phyloP scores from a whole-genome alignment of 2,888 invertebrate species.

The Drosophila colorata region DNA sequence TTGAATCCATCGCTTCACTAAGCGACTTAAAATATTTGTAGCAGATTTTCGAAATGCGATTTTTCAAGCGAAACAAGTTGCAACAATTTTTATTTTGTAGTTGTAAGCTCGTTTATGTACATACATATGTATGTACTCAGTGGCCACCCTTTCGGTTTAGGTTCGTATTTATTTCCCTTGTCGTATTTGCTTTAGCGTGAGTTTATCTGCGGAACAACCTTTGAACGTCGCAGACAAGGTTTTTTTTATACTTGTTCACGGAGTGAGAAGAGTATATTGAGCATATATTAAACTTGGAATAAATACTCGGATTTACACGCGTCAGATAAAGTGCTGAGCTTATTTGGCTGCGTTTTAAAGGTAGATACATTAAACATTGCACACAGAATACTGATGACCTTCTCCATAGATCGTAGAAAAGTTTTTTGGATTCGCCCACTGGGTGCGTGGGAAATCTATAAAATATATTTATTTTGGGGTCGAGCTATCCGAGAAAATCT shows the following conservation, averaged over 20 bases:
- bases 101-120: constrained; percentile 1
- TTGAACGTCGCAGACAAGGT: neutral
- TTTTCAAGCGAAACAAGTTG: constrained; percentile 9
- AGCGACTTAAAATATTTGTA: constrained; percentile 59
- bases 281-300: no score
- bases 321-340: no score
- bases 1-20: constrained; percentile 46
- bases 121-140: no score
- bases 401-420: no score
- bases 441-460: neutral
- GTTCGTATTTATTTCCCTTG: constrained; percentile 12
- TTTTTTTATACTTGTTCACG: neutral
- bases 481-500: no score
- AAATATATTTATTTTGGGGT: neutral
- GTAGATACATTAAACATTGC: no score
- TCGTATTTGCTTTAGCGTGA: constrained; percentile 10
- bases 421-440: no score
- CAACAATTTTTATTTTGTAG: constrained; percentile 4
- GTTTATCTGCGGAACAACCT: constrained; percentile 9
- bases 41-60: constrained; percentile 40
- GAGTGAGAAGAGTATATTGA: no score
- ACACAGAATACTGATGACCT: no score
- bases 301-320: no score
- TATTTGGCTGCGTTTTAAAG: no score
- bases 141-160: constrained; percentile 1